Evolutionary conservation across 2,888 invertebrate genomes (phyloP).

Genomic region (Allygus modestus): DNA sequence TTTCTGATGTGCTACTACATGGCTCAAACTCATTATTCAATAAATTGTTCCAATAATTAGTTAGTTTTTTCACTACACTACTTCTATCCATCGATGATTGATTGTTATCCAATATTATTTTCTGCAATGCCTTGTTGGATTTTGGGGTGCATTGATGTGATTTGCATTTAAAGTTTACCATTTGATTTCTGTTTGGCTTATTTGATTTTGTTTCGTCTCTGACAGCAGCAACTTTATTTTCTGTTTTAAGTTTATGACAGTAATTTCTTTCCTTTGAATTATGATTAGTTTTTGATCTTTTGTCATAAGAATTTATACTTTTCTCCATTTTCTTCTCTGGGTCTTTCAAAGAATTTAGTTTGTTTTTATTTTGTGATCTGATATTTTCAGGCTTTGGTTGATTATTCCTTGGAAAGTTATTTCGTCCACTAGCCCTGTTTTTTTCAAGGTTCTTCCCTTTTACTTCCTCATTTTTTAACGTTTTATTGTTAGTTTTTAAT

Average conservation of each 20-base stretch:
- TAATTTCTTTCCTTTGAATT: background rate
- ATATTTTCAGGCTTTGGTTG: background rate
- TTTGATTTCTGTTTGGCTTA: background rate
- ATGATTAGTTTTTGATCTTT: background rate
- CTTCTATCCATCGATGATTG: background rate
- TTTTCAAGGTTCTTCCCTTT: background rate
- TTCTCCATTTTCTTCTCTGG: background rate
- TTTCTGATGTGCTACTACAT: background rate
- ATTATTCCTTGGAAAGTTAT: background rate
- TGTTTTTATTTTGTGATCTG: background rate
- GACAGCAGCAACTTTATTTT: background rate
- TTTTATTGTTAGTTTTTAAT: background rate
- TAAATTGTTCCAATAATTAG: conserved; percentile 33
- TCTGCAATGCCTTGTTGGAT: background rate
- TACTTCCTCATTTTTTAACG: background rate
- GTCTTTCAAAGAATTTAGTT: background rate
- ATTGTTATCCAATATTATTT: background rate
- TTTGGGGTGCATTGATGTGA: conserved; percentile 5
- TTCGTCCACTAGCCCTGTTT: background rate
- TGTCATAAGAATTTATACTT: background rate
- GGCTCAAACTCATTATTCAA: conserved; percentile 26
- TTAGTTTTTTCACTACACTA: conserved; percentile 23
- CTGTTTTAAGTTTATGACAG: background rate
- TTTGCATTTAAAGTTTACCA: background rate
- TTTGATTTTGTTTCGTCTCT: background rate